Base-by-base conservation (phyloP, 1,140 invertebrate genomes). In the Drosophila pectinifera region DNA sequence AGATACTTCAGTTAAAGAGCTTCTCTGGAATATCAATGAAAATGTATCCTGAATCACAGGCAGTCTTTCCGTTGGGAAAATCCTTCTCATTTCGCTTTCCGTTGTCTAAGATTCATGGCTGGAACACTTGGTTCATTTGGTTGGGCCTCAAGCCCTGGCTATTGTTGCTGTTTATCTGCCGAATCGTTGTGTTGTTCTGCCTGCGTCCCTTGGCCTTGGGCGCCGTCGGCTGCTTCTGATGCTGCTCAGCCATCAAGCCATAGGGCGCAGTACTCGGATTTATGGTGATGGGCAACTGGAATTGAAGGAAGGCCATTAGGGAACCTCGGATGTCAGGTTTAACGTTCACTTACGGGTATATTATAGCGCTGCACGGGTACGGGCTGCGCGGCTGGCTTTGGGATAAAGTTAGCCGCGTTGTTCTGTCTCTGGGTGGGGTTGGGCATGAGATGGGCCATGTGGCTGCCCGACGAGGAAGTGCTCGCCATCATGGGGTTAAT, bases 231-330 rank as follows among this genome's bases (percentile, higher is more conserved):
- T 55, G 64, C 61, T 80, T 73, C 13, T 80, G 84, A 36, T 74
- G 69, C 46, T 80, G 84, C 42, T 88, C 80, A 14, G 68, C 16
- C 13, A 84, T 69, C 7, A 76, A 62, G 10, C 68, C 43, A 20
- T 63, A 89, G 6, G 55, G 38, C 0, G 58, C 18, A 24, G 28
- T 14, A 53, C 73, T 78, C 5, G 22, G 51, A 49, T 24, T 74
- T 13, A 90, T 64, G 1, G 77, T 73, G 45, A 89, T 89, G 65
- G 84, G 84, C 31, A 89, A 55, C 85, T 90, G 20, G 6, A 26
- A 43, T 10, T 0, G 1, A 42, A 3, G 7, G 18, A 5, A 6
- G n/a, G 20, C 7, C 0, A 5, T 53, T 36, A 36, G 18, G 4
- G 31, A 10, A 22, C 31, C 1, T 8, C 3, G 14, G n/a, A n/a